These are phyloP conservation scores for Limnephilus lunatus DNA, from an alignment of 2,888 invertebrate species.

Conservation along the genomic window DNA sequence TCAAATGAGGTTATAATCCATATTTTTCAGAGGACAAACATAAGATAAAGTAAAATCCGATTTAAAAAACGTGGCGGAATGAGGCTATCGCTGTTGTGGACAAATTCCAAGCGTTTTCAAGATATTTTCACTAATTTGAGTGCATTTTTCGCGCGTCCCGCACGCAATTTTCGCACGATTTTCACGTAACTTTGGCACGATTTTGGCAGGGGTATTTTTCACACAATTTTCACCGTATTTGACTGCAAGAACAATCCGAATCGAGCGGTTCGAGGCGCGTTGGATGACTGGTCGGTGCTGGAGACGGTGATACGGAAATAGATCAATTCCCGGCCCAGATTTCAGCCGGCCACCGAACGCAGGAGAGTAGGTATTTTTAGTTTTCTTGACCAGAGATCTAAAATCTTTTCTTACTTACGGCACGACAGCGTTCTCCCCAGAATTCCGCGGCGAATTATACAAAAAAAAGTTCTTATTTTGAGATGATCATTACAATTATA, in stretches of 20 bases:
- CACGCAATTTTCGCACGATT: neutral
- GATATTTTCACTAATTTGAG: neutral
- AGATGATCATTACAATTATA: too few species aligned
- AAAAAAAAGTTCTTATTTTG: too few species aligned
- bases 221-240: constrained; percentile 21
- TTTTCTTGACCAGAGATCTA: neutral
- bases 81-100: neutral
- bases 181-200: neutral
- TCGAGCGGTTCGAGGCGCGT: neutral
- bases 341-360: neutral
- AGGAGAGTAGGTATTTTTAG: neutral
- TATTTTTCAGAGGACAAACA: neutral
- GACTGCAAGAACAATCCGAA: neutral
- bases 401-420: neutral
- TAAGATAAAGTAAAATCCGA: neutral
- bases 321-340: neutral
- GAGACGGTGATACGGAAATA: constrained; percentile 3
- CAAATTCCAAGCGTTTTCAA: neutral
- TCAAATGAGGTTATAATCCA: neutral
- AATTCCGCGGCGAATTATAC: neutral
- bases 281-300: constrained; percentile 29
- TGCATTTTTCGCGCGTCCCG: neutral
- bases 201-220: neutral
- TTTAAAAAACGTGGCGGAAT: neutral
- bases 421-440: neutral